phyloP scores from a whole-genome alignment of 2,888 invertebrate species.

The Cactoblastis cactorum region DNA sequence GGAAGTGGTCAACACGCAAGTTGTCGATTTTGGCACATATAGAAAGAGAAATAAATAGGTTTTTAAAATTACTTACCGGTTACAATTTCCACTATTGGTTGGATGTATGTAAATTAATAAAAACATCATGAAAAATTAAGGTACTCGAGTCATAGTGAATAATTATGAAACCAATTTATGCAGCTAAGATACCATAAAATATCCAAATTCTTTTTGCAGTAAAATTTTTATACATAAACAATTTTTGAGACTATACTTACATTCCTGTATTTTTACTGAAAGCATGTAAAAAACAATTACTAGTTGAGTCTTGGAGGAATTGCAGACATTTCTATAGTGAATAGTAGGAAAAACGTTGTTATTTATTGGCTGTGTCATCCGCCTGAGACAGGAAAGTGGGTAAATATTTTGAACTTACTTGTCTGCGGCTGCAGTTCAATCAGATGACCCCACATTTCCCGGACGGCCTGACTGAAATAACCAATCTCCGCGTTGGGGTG shows the following conservation, averaged over 20 bases:
- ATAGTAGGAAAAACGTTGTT: too few species aligned
- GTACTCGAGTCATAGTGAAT: too few species aligned
- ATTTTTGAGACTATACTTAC: conserved; percentile 36
- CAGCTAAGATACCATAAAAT: too few species aligned
- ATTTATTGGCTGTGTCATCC: too few species aligned
- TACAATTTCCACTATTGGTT: not conserved
- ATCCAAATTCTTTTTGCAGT: too few species aligned
- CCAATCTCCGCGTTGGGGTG: conserved; percentile 98
- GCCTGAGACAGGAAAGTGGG: too few species aligned
- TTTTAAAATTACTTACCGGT: not conserved
- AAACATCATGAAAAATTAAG: not conserved
- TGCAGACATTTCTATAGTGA: too few species aligned
- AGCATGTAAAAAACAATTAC: conserved; percentile 39
- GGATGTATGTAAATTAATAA: not conserved
- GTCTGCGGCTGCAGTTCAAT: conserved; percentile 95
- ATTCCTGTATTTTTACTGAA: conserved; percentile 36
- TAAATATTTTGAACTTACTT: conserved; percentile 82
- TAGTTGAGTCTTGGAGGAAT: too few species aligned
- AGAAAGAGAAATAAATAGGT: not conserved
- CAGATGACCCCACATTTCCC: conserved; percentile 91
- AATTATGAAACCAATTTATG: too few species aligned
- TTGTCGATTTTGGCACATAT: too few species aligned
- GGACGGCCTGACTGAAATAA: conserved; percentile 92
- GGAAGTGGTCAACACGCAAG: too few species aligned
- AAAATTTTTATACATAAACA: too few species aligned